Percentiles rank a stretch among this genome's conserved stretches.
Evolutionary conservation across 2,113 vertebrate genomes (phyloP).

Genomic region (Erythrolamprus reginae): DNA sequence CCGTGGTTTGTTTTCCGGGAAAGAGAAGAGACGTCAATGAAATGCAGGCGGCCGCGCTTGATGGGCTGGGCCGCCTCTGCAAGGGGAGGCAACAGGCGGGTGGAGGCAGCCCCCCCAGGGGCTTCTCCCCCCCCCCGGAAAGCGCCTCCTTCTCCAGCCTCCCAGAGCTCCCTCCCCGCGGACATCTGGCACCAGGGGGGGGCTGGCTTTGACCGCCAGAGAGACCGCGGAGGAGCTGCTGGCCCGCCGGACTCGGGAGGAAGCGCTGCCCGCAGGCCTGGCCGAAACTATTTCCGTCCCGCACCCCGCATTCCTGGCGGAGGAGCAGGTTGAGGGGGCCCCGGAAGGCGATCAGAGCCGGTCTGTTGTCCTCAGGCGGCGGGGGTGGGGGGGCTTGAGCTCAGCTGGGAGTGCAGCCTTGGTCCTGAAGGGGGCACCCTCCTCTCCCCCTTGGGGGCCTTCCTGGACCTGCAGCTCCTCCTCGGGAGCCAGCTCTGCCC

Average conservation of each 20-base stretch:
- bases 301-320: too few relatives aligned
- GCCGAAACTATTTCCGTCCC: too few relatives aligned
- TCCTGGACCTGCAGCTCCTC: not conserved
- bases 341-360: too few relatives aligned
- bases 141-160: not conserved
- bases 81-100: not conserved
- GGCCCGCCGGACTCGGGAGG: too few relatives aligned
- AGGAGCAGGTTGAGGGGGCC: too few relatives aligned
- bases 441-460: not conserved
- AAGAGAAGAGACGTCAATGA: not conserved
- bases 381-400: not conserved
- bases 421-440: not conserved
- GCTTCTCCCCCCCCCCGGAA: too few relatives aligned
- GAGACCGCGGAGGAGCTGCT: not conserved
- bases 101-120: fast-evolving
- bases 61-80: not conserved
- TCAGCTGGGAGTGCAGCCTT: not conserved
- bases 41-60: not conserved
- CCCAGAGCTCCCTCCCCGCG: too few relatives aligned
- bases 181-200: too few relatives aligned
- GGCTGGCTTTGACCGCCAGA: too few relatives aligned
- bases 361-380: too few relatives aligned
- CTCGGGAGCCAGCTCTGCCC: too few relatives aligned
- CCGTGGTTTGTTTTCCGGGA: not conserved
- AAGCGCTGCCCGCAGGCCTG: not conserved